These are phyloP conservation scores for Pelobates cultripes DNA, from an alignment of 2,797 vertebrate species.

Conservation along the genomic window DNA sequence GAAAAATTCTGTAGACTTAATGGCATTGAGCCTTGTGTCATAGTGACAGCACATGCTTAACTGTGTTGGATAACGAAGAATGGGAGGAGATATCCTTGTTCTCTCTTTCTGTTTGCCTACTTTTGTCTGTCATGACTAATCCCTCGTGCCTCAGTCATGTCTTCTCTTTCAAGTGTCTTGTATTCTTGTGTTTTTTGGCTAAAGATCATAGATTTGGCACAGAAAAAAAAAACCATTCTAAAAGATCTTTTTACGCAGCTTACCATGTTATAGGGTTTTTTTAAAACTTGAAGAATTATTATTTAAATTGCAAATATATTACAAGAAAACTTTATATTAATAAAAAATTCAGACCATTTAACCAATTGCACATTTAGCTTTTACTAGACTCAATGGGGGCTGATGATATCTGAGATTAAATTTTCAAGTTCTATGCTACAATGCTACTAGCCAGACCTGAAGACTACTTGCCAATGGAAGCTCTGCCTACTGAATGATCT, in stretches of 20 bases:
- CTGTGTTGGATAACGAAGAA: conserved; percentile 18
- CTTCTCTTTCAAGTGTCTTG: conserved; percentile 30
- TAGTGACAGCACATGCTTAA: conserved; percentile 35
- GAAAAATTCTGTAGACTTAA: conserved; percentile 53
- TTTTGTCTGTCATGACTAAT: conserved; percentile 42
- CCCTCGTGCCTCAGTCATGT: conserved; percentile 31
- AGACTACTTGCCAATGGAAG: no score
- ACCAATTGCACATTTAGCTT: no score
- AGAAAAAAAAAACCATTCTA: conserved; percentile 7
- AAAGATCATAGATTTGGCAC: conserved; percentile 41
- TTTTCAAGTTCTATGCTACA: no score
- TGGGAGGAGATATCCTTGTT: conserved; percentile 14
- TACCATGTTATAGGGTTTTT: not conserved
- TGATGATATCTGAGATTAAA: no score
- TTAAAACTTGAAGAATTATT: not conserved
- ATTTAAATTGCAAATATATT: not conserved
- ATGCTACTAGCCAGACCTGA: no score
- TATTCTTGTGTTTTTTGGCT: conserved; percentile 45
- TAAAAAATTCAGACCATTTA: no score
- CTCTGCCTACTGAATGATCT: no score
- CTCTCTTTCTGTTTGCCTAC: conserved; percentile 29
- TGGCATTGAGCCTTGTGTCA: conserved; percentile 44
- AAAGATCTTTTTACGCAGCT: conserved; percentile 5
- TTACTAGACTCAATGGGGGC: no score
- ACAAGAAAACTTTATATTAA: not conserved